These are phyloP conservation scores for Cydia strobilella DNA, from an alignment of 1,140 invertebrate species.

Conservation along the genomic window DNA sequence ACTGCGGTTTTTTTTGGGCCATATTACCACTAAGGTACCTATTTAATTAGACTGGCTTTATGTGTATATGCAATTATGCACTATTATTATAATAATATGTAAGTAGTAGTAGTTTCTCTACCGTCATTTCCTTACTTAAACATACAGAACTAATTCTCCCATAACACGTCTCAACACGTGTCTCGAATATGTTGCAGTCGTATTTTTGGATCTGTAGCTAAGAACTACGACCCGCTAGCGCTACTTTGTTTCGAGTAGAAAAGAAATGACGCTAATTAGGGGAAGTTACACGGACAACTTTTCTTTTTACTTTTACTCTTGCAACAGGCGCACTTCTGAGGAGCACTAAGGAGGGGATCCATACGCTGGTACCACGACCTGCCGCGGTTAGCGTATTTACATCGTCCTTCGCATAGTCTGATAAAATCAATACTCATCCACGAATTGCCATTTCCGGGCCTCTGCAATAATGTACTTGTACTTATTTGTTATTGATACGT, in stretches of 20 bases:
- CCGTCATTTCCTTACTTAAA: neutral
- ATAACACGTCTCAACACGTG: conserved; percentile 21
- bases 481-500: no score
- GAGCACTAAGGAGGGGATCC: neutral
- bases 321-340: neutral
- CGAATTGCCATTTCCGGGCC: no score
- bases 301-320: neutral
- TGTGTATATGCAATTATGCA: no score
- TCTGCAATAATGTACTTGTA: no score
- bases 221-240: neutral
- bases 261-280: conserved; percentile 31
- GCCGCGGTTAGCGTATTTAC: neutral
- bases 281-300: conserved; percentile 7
- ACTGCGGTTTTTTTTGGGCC: no score
- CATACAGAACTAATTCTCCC: neutral
- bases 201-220: conserved; percentile 24
- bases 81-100: neutral
- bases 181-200: conserved; percentile 26
- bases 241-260: neutral
- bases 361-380: neutral
- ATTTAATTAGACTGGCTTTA: no score
- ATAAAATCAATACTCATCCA: no score
- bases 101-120: neutral
- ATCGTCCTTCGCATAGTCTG: no score
- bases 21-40: no score